A percentile compares a stretch with the other conserved stretches of the same genome.
Evolutionary conservation across 2,797 vertebrate genomes (phyloP).

Genomic region (Pangasius djambal): DNA sequence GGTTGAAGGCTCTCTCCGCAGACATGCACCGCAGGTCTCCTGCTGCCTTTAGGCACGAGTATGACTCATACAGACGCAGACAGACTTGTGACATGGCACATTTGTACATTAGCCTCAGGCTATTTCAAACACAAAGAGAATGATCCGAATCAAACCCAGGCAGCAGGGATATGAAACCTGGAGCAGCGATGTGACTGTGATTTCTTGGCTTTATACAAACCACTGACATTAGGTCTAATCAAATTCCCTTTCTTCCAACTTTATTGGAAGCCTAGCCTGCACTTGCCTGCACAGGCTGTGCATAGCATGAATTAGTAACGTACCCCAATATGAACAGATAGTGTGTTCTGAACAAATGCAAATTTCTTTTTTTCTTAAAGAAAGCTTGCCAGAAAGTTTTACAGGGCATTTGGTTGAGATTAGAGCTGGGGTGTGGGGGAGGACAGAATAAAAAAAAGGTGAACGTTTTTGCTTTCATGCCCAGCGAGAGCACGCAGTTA

Average conservation of each 20-base stretch:
- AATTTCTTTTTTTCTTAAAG: background rate
- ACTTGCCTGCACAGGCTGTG: background rate
- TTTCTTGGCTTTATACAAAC: background rate
- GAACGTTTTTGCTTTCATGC: background rate
- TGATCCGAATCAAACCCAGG: conserved; percentile 34
- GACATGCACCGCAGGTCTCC: conserved; percentile 1
- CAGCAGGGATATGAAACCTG: background rate
- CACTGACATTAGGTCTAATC: background rate
- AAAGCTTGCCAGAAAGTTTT: background rate
- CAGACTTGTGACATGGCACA: conserved; percentile 29
- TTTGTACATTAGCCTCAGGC: conserved; percentile 44
- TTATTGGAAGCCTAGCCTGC: no score
- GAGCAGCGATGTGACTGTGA: background rate
- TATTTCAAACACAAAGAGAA: conserved; percentile 37
- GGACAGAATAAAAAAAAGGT: background rate
- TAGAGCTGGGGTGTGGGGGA: background rate
- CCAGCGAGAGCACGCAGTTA: no score
- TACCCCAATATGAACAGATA: background rate
- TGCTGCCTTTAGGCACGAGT: conserved; percentile 16
- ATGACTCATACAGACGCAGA: conserved; percentile 34
- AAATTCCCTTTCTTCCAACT: background rate
- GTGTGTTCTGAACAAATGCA: background rate
- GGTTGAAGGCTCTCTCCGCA: background rate
- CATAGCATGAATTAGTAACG: background rate
- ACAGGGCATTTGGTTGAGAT: background rate